Evolutionary conservation across 2,888 invertebrate genomes (phyloP).

Genomic region (Tubulanus polymorphus): DNA sequence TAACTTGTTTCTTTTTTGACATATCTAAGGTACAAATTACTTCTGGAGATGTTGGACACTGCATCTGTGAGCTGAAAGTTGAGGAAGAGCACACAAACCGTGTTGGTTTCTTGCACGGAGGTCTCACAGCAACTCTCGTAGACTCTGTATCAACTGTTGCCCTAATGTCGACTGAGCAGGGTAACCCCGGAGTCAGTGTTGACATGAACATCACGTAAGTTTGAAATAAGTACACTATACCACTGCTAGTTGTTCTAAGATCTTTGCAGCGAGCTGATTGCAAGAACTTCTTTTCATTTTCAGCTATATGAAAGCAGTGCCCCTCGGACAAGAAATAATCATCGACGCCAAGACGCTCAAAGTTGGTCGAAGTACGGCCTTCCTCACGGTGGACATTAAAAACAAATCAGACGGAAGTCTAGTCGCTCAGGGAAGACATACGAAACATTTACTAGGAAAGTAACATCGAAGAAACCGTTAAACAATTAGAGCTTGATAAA

Average conservation of each 20-base stretch:
- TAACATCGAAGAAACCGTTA: background rate
- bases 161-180: slow-evolving; percentile 61
- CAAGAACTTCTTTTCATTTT: slow-evolving; percentile 39
- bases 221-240: too few species aligned
- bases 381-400: slow-evolving; percentile 72
- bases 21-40: slow-evolving; percentile 18
- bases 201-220: slow-evolving; percentile 76
- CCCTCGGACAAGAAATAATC: slow-evolving; percentile 72
- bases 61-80: slow-evolving; percentile 72
- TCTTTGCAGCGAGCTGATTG: background rate
- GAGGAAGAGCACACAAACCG: slow-evolving; percentile 71
- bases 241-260: background rate
- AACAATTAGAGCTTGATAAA: too few species aligned
- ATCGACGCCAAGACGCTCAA: slow-evolving; percentile 75
- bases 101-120: slow-evolving; percentile 76
- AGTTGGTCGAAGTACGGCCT: slow-evolving; percentile 75
- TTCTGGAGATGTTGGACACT: slow-evolving; percentile 63
- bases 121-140: slow-evolving; percentile 75
- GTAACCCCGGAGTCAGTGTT: slow-evolving; percentile 73
- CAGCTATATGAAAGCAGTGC: slow-evolving; percentile 75
- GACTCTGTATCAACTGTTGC: slow-evolving; percentile 77
- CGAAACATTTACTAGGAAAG: slow-evolving; percentile 58
- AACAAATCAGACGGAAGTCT: slow-evolving; percentile 70
- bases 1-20: background rate
- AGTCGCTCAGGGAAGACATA: slow-evolving; percentile 79